phyloP scores from a whole-genome alignment of 2,113 vertebrate species.

The Tricholaema leucomelas region DNA sequence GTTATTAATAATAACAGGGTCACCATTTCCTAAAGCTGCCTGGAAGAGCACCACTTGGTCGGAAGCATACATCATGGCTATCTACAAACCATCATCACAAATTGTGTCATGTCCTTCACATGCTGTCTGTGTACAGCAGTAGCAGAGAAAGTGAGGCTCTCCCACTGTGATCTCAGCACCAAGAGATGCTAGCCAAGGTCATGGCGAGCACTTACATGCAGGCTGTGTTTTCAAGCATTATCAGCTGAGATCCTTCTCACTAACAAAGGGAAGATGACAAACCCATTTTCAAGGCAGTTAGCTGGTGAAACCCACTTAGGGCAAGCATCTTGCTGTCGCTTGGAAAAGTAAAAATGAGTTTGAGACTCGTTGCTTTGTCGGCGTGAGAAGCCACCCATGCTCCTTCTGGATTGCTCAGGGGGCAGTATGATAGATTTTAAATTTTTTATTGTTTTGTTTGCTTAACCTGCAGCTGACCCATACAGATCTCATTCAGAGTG shows the following conservation, averaged over 20 bases:
- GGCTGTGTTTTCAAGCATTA: background rate
- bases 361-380: background rate
- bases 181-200: background rate
- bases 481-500: constrained; percentile 70
- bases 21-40: too few species aligned
- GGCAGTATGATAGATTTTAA: constrained; percentile 65
- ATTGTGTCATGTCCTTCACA: background rate
- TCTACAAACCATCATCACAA: background rate
- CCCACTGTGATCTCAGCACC: background rate
- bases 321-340: background rate
- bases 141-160: background rate
- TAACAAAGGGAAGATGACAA: background rate
- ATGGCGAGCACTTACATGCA: background rate
- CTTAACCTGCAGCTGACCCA: constrained; percentile 79
- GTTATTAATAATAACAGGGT: too few species aligned
- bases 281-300: background rate
- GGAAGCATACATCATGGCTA: background rate
- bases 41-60: too few species aligned
- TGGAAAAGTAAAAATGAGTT: background rate
- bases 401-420: constrained; percentile 37
- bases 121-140: background rate
- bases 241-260: background rate
- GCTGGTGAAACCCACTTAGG: background rate
- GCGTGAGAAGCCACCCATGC: constrained; percentile 18
- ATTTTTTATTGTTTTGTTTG: constrained; percentile 80